Evolutionary conservation across 2,888 invertebrate species (phyloP).

Genomic region (Epistrophella euchroma): DNA sequence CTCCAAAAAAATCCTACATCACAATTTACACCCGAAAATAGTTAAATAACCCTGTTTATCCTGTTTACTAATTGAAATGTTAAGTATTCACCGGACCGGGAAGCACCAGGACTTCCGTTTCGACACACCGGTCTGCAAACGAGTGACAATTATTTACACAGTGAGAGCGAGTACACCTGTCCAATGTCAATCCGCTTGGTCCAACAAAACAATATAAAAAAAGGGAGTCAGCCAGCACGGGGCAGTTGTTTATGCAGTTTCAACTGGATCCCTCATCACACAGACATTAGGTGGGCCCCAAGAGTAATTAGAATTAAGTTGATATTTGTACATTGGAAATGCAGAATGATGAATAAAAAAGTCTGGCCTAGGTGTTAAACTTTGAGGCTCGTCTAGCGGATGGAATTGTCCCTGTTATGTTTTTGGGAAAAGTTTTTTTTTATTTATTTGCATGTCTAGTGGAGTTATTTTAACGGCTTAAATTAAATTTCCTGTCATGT

Average conservation of each 20-base stretch:
- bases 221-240: constrained; percentile 20
- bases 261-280: not conserved
- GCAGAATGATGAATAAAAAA: not conserved
- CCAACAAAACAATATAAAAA: not conserved
- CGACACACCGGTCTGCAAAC: constrained; percentile 20
- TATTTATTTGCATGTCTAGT: no score
- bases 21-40: constrained; percentile 36
- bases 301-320: constrained; percentile 57
- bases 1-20: not conserved
- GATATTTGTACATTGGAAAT: constrained; percentile 31
- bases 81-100: constrained; percentile 34
- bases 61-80: constrained; percentile 66
- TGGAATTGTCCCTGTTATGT: no score
- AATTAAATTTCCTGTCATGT: no score
- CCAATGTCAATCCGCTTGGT: not conserved
- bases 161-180: constrained; percentile 2
- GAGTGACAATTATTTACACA: constrained; percentile 38
- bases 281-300: constrained; percentile 19
- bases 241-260: constrained; percentile 31
- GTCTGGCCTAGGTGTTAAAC: no score
- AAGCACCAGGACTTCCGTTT: not conserved
- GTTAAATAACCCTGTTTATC: constrained; percentile 65
- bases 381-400: no score
- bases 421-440: no score
- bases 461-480: no score